Percentiles rank a stretch among this genome's conserved stretches.
Conservation (phyloP, 2,888 invertebrate genomes). For the Lasioglossum oenotherae region DNA sequence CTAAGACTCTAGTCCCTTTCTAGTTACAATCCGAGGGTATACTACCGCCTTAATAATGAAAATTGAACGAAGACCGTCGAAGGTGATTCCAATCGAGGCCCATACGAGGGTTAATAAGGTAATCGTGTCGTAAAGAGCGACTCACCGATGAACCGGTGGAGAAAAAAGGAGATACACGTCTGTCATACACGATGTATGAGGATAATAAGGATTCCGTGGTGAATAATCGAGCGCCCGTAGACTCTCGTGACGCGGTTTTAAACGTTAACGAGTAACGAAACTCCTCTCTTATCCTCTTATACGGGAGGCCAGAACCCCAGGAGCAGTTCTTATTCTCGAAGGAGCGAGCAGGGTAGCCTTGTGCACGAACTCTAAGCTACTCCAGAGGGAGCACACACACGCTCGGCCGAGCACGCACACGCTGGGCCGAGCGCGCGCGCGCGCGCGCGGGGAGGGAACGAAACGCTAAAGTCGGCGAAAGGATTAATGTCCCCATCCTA, state of each 20-base stretch:
- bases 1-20: no score
- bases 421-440: neutral
- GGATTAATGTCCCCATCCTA: conserved; percentile 71
- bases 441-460: conserved; percentile 22
- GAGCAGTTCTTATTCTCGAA: conserved; percentile 29
- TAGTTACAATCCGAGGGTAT: no score
- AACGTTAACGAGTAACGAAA: conserved; percentile 62
- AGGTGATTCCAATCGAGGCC: neutral
- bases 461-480: conserved; percentile 59
- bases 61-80: neutral
- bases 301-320: conserved; percentile 25
- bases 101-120: neutral
- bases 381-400: conserved; percentile 16
- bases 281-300: conserved; percentile 65
- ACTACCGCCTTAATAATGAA: no score
- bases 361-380: conserved; percentile 45
- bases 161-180: neutral
- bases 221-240: conserved; percentile 49
- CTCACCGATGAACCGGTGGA: neutral
- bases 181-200: conserved; percentile 25
- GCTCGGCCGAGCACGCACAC: neutral
- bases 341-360: conserved; percentile 6
- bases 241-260: conserved; percentile 35
- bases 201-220: conserved; percentile 31
- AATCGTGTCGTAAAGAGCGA: neutral